These are phyloP conservation scores for Dasypogon diadema DNA, from an alignment of 2,888 invertebrate genomes.

Conservation along the genomic window DNA sequence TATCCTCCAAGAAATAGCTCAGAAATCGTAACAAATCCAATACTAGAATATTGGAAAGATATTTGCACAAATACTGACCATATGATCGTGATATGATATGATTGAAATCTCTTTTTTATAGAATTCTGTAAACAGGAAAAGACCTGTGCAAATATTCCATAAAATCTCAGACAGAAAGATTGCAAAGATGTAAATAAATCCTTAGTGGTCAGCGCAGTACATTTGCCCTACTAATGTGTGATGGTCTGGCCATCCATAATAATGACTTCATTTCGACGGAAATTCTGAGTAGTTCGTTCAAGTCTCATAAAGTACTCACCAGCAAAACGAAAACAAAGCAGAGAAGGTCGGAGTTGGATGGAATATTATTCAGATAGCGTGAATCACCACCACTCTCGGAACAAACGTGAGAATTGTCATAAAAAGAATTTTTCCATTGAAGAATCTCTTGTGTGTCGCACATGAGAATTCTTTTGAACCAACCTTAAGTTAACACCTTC, in stretches of 20 bases:
- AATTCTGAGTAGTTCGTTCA: conserved; percentile 43
- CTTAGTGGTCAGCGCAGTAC: neutral
- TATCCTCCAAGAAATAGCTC: too few relatives aligned
- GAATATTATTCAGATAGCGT: conserved; percentile 36
- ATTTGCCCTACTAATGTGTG: conserved; percentile 35
- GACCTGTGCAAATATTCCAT: too few relatives aligned
- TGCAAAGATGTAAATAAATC: too few relatives aligned
- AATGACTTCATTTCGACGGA: conserved; percentile 41
- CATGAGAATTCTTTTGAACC: conserved; percentile 26
- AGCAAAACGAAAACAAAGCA: conserved; percentile 33
- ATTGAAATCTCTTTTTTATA: too few relatives aligned
- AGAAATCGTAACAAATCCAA: too few relatives aligned
- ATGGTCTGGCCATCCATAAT: conserved; percentile 15
- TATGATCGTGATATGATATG: too few relatives aligned
- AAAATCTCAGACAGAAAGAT: too few relatives aligned
- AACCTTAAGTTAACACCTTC: conserved; percentile 12
- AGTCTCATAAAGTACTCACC: conserved; percentile 26
- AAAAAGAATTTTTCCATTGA: conserved; percentile 36
- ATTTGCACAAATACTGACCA: too few relatives aligned
- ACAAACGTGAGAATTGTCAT: conserved; percentile 43
- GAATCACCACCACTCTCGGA: conserved; percentile 37
- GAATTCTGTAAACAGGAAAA: too few relatives aligned
- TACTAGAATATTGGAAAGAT: too few relatives aligned
- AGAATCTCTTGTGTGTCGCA: conserved; percentile 24
- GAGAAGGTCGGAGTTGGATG: conserved; percentile 41